Evolutionary conservation across 2,888 invertebrate species (phyloP).

Genomic region (Nemoura dubitans): DNA sequence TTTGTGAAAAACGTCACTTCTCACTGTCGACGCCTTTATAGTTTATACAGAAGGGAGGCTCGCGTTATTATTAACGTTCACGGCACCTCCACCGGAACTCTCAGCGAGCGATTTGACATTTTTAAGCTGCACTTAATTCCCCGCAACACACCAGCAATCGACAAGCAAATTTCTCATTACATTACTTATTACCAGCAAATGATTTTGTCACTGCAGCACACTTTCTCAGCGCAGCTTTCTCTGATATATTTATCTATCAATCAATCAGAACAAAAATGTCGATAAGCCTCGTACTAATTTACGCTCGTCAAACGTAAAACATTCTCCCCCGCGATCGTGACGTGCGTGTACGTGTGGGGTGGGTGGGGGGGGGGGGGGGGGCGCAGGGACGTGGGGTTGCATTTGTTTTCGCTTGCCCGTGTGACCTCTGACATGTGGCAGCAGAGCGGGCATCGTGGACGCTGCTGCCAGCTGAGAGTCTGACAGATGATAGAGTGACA

Average conservation of each 20-base stretch:
- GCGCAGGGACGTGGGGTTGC: not conserved
- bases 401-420: not conserved
- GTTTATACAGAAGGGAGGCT: not conserved
- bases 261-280: not conserved
- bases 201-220: not conserved
- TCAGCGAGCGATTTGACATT: not conserved
- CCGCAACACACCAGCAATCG: not conserved
- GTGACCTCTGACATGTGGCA: constrained; percentile 24
- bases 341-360: not conserved
- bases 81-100: not conserved
- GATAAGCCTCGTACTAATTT: not conserved
- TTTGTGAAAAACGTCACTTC: not conserved
- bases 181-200: not conserved
- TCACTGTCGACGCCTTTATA: not conserved
- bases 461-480: not conserved
- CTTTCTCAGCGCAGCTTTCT: not conserved
- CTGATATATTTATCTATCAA: not conserved
- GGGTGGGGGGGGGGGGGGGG: not conserved
- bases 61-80: not conserved
- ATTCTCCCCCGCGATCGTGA: not conserved
- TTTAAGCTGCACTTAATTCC: not conserved
- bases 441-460: not conserved
- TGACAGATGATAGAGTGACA: constrained; percentile 33
- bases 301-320: not conserved
- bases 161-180: not conserved